A percentile compares a stretch with the other conserved stretches of the same genome.
Evolutionary conservation across 2,888 invertebrate species (phyloP).

Genomic region (Ennomos erosarius): DNA sequence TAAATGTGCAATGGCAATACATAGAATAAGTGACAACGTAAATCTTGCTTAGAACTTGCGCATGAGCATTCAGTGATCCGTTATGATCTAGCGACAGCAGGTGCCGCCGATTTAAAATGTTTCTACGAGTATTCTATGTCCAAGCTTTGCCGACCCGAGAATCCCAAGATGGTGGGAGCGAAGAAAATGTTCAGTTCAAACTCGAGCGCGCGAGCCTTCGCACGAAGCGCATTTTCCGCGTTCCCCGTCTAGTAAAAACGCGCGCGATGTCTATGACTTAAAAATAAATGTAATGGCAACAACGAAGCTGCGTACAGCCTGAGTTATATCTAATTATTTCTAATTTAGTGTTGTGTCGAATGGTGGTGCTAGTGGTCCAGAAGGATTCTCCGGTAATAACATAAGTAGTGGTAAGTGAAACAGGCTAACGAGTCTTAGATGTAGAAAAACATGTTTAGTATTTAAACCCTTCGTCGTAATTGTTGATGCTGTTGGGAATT

Average conservation of each 20-base stretch:
- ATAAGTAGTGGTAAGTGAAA: conserved; percentile 66
- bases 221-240: conserved; percentile 54
- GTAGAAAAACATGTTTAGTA: conserved; percentile 54
- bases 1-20: no score
- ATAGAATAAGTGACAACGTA: conserved; percentile 1
- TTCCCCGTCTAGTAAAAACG: conserved; percentile 45
- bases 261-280: conserved; percentile 58
- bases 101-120: conserved; percentile 13
- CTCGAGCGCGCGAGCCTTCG: conserved; percentile 60
- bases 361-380: conserved; percentile 50
- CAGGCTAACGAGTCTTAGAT: conserved; percentile 52
- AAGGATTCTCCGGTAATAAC: conserved; percentile 53
- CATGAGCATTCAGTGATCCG: conserved; percentile 22
- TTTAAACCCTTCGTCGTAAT: conserved; percentile 47
- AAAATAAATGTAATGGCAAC: conserved; percentile 50
- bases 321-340: conserved; percentile 46
- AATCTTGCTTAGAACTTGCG: conserved; percentile 14
- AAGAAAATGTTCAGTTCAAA: conserved; percentile 71
- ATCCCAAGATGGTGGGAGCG: conserved; percentile 39
- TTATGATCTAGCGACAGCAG: conserved; percentile 27
- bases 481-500: conserved; percentile 37
- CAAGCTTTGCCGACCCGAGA: conserved; percentile 25
- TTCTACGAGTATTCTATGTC: conserved; percentile 18
- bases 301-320: conserved; percentile 32
- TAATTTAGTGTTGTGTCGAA: conserved; percentile 50